Evolutionary conservation across 2,888 invertebrate species (phyloP).

Genomic region (Teleogryllus oceanicus): DNA sequence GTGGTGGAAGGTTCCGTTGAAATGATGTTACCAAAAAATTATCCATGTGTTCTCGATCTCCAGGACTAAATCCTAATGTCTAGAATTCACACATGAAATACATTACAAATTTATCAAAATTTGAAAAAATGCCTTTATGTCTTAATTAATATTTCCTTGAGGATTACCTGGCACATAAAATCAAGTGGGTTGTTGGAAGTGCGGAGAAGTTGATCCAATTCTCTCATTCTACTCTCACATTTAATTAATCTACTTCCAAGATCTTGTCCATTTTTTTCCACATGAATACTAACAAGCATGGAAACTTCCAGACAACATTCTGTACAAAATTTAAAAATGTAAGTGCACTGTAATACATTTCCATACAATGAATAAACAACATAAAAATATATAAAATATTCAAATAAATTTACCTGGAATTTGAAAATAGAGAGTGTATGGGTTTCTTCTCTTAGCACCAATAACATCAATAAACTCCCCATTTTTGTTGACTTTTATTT

Average conservation of each 20-base stretch:
- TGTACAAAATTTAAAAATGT: slow-evolving; percentile 41
- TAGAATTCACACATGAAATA: slow-evolving; percentile 44
- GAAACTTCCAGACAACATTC: slow-evolving; percentile 78
- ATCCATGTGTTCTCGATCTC: slow-evolving; percentile 74
- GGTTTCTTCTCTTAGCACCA: slow-evolving; percentile 74
- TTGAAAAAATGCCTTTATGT: no score
- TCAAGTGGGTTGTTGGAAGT: slow-evolving; percentile 77
- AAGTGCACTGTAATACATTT: not conserved
- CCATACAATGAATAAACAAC: not conserved
- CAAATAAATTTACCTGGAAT: slow-evolving; percentile 61
- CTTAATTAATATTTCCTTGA: not conserved
- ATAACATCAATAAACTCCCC: slow-evolving; percentile 73
- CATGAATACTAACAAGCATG: slow-evolving; percentile 74
- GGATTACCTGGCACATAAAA: slow-evolving; percentile 77
- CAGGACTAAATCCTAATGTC: slow-evolving; percentile 75
- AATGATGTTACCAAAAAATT: slow-evolving; percentile 77
- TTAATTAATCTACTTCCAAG: slow-evolving; percentile 81
- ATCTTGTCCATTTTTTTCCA: slow-evolving; percentile 75
- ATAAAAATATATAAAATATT: no score
- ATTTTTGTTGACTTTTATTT: slow-evolving; percentile 75
- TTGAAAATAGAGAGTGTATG: slow-evolving; percentile 77
- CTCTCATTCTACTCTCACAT: slow-evolving; percentile 79
- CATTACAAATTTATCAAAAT: not conserved
- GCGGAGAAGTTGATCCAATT: slow-evolving; percentile 75
- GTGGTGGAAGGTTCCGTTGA: slow-evolving; percentile 80